Conservation (phyloP, 2,888 invertebrate genomes). For the Phengaris arion region DNA sequence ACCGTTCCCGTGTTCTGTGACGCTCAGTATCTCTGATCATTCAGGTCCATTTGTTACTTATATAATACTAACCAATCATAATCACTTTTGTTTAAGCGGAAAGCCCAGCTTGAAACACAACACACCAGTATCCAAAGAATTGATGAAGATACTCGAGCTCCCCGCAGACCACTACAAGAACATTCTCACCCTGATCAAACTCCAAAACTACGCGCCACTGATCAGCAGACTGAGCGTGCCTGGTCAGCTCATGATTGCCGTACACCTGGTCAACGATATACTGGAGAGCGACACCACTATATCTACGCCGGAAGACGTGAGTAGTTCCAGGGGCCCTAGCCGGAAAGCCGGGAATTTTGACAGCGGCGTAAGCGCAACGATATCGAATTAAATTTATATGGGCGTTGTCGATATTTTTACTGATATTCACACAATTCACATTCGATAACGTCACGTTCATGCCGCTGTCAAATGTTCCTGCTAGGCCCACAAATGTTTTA, state of each 20-base stretch:
- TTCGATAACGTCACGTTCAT: no score
- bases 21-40: no score
- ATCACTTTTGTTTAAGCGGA: conserved; percentile 68
- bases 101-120: conserved; percentile 82
- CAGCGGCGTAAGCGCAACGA: no score
- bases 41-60: no score
- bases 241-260: conserved; percentile 90
- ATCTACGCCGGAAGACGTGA: conserved; percentile 91
- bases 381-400: no score
- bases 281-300: conserved; percentile 93
- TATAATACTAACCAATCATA: no score
- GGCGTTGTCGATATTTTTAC: no score
- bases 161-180: conserved; percentile 97
- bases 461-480: no score
- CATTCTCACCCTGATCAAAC: conserved; percentile 89
- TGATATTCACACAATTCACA: no score
- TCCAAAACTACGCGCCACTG: conserved; percentile 92
- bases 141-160: conserved; percentile 94
- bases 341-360: no score
- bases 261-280: conserved; percentile 93
- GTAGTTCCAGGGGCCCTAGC: conserved; percentile 44
- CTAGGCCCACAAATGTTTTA: no score
- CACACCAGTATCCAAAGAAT: conserved; percentile 93
- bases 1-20: no score
- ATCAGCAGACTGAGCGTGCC: conserved; percentile 92